Evolutionary conservation across 2,888 invertebrate genomes (phyloP), one percentile per base, ranked within the genome.

Genomic region (Sipunculus nudus): DNA sequence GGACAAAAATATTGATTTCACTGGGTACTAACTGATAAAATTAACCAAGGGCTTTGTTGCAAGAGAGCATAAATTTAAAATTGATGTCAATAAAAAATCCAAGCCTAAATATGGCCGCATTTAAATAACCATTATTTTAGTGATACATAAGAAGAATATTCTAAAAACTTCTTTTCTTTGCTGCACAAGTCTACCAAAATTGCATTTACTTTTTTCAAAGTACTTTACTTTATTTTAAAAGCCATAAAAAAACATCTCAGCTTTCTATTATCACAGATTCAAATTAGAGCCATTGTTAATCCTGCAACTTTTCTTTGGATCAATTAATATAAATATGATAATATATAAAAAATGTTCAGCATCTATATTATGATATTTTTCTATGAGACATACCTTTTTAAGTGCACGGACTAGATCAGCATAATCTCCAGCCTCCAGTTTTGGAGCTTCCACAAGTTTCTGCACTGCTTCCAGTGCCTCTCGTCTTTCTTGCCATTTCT

Each of bases 401-500:
- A 98, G 85, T 13, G 91, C 90, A 73, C 92, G 87, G 25, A 97
- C 91, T 52, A 97, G 79, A 74, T 95, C 93, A 1, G 92, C 93
- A 84, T 95, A 98, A 78, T 98, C 97, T 0, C 96, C 96, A 69
- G 89, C 89, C 78, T 95, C 95, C 46, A 98, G 82, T 81, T 92
- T 95, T 0, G 93, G 95, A 78, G 88, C 89, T 39, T 86, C 82
- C 72, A 92, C 90, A 23, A 96, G 85, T 67, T 88, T 88, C 68
- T 94, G 93, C 13, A 97, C 81, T 0, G 87, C 86, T 73, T 97
- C 97, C 16, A 99, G 82, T 0, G 92, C 91, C 79, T 97, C 96
- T 79, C 96, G 96, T 29, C 99, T 87, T 59, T 97, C 94, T 78
- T 94, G 94, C 99, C 96, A 99, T 78, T 95, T 97, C 83, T 94